Percentiles rank a stretch among this genome's conserved stretches.
Conservation (phyloP, 2,113 vertebrate genomes). For the Thinocorus orbignyianus region DNA sequence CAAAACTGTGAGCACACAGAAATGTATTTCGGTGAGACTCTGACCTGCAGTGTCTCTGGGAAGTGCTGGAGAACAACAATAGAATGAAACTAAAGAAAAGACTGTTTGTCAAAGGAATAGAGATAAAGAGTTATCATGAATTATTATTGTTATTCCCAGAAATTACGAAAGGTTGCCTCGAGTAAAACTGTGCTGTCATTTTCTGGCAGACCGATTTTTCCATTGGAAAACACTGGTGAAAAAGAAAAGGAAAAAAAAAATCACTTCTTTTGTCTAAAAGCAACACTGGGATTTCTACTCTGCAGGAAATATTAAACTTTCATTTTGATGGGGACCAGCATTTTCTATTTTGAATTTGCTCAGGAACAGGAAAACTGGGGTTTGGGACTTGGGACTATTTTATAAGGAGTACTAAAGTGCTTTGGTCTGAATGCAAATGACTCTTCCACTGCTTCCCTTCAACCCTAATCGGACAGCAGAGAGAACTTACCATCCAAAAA, state of each 20-base stretch:
- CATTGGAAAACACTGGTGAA: neutral
- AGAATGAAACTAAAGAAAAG: neutral
- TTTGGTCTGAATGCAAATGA: neutral
- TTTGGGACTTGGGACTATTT: neutral
- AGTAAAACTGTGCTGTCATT: neutral
- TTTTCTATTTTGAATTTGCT: neutral
- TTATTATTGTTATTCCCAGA: neutral
- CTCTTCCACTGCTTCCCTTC: neutral
- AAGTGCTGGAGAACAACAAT: neutral
- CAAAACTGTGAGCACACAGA: neutral
- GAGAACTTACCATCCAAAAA: neutral
- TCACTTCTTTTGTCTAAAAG: neutral
- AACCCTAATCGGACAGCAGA: neutral
- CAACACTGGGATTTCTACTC: neutral
- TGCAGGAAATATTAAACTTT: neutral
- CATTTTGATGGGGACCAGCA: neutral
- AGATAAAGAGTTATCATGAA: neutral
- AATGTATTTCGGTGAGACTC: neutral
- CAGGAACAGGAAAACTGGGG: neutral
- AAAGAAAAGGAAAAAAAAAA: neutral
- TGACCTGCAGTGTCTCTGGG: neutral
- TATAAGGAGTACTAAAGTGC: neutral
- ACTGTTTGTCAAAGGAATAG: neutral
- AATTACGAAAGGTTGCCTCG: neutral
- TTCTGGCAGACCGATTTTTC: neutral